Conservation (phyloP, 2,797 vertebrate genomes). For the Picus viridis region DNA sequence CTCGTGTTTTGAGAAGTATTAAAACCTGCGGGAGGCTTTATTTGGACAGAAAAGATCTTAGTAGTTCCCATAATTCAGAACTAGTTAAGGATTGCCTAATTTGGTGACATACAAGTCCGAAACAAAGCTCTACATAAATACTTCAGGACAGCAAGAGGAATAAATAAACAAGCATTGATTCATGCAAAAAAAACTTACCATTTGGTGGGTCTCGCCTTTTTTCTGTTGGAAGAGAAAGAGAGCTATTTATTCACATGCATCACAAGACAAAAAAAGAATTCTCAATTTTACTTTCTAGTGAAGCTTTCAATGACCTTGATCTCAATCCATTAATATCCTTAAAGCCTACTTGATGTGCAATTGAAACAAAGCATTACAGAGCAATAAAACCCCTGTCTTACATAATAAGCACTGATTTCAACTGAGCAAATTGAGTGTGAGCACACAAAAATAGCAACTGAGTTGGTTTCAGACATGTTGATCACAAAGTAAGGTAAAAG, state of each 20-base stretch:
- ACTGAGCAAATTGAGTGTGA: neutral
- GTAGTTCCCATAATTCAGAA: neutral
- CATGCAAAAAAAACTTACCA: conserved; percentile 81
- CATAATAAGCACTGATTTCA: neutral
- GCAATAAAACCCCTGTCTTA: neutral
- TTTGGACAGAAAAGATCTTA: neutral
- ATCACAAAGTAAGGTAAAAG: neutral
- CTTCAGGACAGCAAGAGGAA: neutral
- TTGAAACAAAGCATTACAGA: neutral
- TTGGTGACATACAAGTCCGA: neutral
- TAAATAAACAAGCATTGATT: neutral
- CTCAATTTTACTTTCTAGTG: neutral
- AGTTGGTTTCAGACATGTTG: neutral
- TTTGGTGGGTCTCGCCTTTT: conserved; percentile 90
- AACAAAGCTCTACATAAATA: neutral
- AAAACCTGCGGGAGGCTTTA: neutral
- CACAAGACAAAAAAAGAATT: neutral
- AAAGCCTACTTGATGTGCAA: neutral
- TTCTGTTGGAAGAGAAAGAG: conserved; percentile 83
- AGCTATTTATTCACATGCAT: conserved; percentile 16
- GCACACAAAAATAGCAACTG: neutral
- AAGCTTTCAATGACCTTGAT: neutral
- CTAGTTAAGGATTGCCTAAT: neutral
- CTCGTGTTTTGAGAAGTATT: neutral
- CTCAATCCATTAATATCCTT: neutral